Evolutionary conservation across 2,888 invertebrate species (phyloP), one percentile per base, ranked within the genome.

Genomic region (Odontocerum albicorne): DNA sequence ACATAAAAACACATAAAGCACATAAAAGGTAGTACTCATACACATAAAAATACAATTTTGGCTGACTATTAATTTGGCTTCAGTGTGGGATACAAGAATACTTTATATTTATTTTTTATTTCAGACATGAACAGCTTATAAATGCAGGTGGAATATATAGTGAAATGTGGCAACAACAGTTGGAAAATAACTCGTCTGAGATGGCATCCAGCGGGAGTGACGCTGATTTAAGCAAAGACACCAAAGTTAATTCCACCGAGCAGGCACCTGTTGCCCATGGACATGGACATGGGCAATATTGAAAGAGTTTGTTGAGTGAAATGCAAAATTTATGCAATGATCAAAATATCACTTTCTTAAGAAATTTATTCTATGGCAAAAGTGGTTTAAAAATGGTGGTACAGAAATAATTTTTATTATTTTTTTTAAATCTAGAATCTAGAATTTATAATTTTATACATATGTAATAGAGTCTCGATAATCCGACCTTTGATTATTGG

Each of bases 131-230:
- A 58, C 80, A 86, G 42, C 74, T 92, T 3, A 70, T 91, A 40
- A 75, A 76, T 1, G 75, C 76, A 64, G 84, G 82, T 59, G 93
- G 93, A 2, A 72, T 89, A 44, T 97, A 97, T 74, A 84, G 90
- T 0, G 81, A 85, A 19, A 97, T 97, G 96, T 97, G 97, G 97
- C 84, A 87, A 63, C 89, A 93, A 63, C 96, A 96, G 66, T 72
- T 90, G 6, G 84, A 87, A 65, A 71, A 77, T 12, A 56, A 46
- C 21, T 20, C 27, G 3, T 10, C 32, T 6, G 55, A 59, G 3
- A 16, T 46, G 15, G 33, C 38, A 7, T 49, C 50, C 6, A 50
- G 54, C 15, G 53, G 47, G 2, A 50, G 54, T 33, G 57, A 55
- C 20, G 27, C 16, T 2, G 60, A 57, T 13, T 13, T 13, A 16